Conservation (phyloP, 2,113 vertebrate genomes). For the Lethenteron camtschaticum region DNA sequence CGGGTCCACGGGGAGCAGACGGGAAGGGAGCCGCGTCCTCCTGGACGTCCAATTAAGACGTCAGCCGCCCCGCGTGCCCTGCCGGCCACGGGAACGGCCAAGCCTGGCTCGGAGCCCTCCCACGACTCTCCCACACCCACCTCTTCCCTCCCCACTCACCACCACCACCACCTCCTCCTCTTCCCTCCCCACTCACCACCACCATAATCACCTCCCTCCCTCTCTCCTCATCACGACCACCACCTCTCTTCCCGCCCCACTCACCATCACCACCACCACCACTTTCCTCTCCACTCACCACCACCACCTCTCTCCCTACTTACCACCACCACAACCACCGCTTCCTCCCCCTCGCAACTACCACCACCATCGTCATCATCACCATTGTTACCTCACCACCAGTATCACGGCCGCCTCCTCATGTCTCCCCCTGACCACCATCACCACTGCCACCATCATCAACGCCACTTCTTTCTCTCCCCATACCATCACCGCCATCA, state of each 20-base stretch:
- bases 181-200: background rate
- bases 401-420: too few relatives aligned
- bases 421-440: too few relatives aligned
- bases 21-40: too few relatives aligned
- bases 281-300: background rate
- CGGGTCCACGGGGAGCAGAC: too few relatives aligned
- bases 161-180: background rate
- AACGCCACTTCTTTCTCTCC: background rate
- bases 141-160: too few relatives aligned
- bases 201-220: background rate
- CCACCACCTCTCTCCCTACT: background rate
- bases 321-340: background rate
- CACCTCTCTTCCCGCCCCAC: background rate
- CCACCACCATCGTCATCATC: too few relatives aligned
- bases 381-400: too few relatives aligned
- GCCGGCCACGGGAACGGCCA: too few relatives aligned
- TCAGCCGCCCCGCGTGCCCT: too few relatives aligned
- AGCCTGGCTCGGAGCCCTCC: too few relatives aligned
- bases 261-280: background rate
- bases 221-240: background rate
- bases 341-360: background rate
- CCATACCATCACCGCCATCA: background rate
- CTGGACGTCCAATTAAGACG: too few relatives aligned
- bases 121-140: too few relatives aligned
- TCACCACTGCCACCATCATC: background rate